These are phyloP conservation scores for Alouatta palliata DNA, from an alignment of 2,113 vertebrate genomes.

Conservation along the genomic window DNA sequence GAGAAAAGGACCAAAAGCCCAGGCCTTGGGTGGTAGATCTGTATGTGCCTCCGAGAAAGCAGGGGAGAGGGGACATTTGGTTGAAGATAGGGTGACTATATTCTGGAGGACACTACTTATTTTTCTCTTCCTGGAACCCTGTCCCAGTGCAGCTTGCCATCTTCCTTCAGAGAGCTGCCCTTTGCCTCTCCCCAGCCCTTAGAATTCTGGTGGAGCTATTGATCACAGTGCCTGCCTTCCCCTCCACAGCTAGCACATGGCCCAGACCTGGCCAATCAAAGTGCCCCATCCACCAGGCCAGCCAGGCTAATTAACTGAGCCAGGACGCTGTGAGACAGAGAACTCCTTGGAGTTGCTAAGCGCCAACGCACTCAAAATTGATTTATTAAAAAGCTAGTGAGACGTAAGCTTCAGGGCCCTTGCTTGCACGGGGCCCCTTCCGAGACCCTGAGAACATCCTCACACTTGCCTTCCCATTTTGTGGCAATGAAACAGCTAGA, in stretches of 20 bases:
- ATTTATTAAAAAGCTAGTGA: background rate
- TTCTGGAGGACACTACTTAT: background rate
- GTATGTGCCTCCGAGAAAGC: background rate
- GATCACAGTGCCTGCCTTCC: background rate
- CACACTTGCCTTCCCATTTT: background rate
- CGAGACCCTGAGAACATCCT: background rate
- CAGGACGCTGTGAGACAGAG: too few relatives aligned
- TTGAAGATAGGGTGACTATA: background rate
- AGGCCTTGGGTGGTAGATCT: background rate
- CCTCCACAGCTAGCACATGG: background rate
- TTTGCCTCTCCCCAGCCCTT: background rate
- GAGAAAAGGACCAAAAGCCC: background rate
- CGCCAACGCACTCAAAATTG: background rate
- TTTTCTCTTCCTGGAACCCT: background rate
- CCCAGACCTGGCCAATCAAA: too few relatives aligned
- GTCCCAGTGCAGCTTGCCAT: background rate
- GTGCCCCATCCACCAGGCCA: too few relatives aligned
- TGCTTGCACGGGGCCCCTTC: background rate
- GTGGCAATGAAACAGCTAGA: background rate
- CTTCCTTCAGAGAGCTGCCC: background rate
- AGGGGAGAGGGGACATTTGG: background rate
- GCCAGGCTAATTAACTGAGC: too few relatives aligned
- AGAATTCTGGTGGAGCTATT: background rate
- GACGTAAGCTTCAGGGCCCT: too few relatives aligned
- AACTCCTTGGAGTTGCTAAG: too few relatives aligned